Evolutionary conservation across 2,113 vertebrate genomes (phyloP).

Genomic region (Oreochromis aureus): DNA sequence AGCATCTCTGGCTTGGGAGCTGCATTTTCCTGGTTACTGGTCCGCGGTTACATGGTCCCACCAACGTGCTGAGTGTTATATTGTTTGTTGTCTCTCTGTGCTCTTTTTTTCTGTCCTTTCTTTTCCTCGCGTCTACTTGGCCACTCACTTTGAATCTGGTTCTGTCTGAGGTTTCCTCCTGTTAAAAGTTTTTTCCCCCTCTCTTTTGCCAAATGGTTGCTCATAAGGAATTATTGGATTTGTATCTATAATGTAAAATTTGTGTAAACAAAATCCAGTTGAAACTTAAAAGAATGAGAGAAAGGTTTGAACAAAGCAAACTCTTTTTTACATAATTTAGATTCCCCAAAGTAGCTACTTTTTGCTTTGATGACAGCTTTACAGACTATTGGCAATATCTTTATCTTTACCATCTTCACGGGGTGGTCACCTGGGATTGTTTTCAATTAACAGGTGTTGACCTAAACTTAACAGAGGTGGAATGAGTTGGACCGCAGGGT

Average conservation of each 20-base stretch:
- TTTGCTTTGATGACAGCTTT: background rate
- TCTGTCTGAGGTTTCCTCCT: background rate
- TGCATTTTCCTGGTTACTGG: background rate
- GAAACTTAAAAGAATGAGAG: background rate
- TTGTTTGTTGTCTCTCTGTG: background rate
- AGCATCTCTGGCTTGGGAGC: background rate
- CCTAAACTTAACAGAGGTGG: background rate
- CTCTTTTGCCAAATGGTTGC: background rate
- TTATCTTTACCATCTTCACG: background rate
- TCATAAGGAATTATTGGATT: accelerated
- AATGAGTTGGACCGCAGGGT: background rate
- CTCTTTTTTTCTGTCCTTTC: background rate
- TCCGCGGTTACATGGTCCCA: background rate
- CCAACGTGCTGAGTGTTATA: background rate
- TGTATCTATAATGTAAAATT: background rate
- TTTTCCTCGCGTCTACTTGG: background rate
- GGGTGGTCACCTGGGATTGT: background rate
- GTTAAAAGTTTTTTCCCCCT: background rate
- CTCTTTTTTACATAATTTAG: background rate
- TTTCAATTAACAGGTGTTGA: background rate
- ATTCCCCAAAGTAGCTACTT: background rate
- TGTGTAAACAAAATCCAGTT: background rate
- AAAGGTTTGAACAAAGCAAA: background rate
- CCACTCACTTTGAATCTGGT: background rate
- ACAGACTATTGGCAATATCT: background rate